A percentile compares a stretch with the other conserved stretches of the same genome.
Conservation (phyloP, 2,888 invertebrate genomes). For the Cryptocephalus moraei region DNA sequence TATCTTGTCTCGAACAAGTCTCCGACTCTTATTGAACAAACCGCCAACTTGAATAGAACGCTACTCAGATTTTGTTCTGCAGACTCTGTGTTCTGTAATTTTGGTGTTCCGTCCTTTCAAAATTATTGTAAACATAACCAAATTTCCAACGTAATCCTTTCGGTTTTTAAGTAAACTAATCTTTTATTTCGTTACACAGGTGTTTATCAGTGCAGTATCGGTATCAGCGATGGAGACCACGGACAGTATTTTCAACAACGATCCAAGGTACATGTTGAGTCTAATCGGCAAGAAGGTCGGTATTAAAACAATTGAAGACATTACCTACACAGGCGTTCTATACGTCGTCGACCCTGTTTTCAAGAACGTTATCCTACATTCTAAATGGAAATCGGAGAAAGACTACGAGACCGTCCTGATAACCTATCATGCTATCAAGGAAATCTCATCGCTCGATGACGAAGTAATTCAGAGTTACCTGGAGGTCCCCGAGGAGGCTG, state of each 20-base stretch:
- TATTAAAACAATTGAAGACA: constrained; percentile 23
- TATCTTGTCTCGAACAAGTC: too few species aligned
- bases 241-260: constrained; percentile 20
- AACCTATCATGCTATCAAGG: constrained; percentile 24
- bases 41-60: too few species aligned
- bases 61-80: too few species aligned
- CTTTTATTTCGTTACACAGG: too few species aligned
- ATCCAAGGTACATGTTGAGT: constrained; percentile 23
- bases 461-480: constrained; percentile 17
- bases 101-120: too few species aligned
- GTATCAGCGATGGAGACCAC: neutral
- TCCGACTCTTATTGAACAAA: too few species aligned
- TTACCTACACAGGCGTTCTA: constrained; percentile 22
- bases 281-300: constrained; percentile 27
- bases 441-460: constrained; percentile 20
- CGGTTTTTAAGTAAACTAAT: too few species aligned
- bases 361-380: constrained; percentile 28
- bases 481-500: constrained; percentile 2
- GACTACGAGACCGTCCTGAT: constrained; percentile 18
- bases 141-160: too few species aligned
- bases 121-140: too few species aligned
- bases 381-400: constrained; percentile 8
- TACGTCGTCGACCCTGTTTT: constrained; percentile 32
- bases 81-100: too few species aligned
- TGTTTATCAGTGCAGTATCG: too few species aligned